phyloP scores from a whole-genome alignment of 2,888 invertebrate genomes.

The Synergus laeviventris region DNA sequence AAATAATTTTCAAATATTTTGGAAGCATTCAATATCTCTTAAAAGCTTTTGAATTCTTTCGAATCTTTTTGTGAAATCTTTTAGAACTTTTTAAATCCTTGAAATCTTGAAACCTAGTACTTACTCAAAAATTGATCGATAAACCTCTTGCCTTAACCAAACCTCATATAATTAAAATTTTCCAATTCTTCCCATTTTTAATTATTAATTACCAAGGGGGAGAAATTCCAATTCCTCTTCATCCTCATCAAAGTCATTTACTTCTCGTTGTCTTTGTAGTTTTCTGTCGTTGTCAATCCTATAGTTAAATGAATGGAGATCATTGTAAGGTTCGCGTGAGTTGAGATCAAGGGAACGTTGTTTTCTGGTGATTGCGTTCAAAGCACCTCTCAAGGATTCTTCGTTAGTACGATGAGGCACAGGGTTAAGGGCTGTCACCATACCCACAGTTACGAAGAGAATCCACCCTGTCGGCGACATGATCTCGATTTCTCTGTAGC shows the following conservation, averaged over 20 bases:
- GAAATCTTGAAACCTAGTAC: no score
- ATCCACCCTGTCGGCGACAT: constrained; percentile 58
- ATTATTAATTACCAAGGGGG: constrained; percentile 58
- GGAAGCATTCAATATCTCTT: no score
- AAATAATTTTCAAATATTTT: no score
- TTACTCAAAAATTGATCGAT: no score
- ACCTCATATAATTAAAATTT: no score
- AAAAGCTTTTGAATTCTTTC: no score
- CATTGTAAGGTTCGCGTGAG: constrained; percentile 66
- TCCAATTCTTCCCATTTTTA: no score
- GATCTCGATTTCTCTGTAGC: constrained; percentile 35
- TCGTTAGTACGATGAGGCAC: constrained; percentile 62
- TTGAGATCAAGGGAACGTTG: constrained; percentile 71
- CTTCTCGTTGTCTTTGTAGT: constrained; percentile 59
- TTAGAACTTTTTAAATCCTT: no score
- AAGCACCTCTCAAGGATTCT: constrained; percentile 76
- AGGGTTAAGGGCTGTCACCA: constrained; percentile 55
- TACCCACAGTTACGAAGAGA: constrained; percentile 54
- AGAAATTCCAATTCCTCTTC: constrained; percentile 65
- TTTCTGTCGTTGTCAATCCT: constrained; percentile 60
- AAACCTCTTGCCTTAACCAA: no score
- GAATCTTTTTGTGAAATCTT: no score
- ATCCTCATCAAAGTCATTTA: constrained; percentile 56
- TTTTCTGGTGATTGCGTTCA: constrained; percentile 76
- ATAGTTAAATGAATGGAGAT: constrained; percentile 66